Evolutionary conservation across 1,140 invertebrate genomes (phyloP), one percentile per base, ranked within the genome.

Genomic region (Hycleus cichorii): DNA sequence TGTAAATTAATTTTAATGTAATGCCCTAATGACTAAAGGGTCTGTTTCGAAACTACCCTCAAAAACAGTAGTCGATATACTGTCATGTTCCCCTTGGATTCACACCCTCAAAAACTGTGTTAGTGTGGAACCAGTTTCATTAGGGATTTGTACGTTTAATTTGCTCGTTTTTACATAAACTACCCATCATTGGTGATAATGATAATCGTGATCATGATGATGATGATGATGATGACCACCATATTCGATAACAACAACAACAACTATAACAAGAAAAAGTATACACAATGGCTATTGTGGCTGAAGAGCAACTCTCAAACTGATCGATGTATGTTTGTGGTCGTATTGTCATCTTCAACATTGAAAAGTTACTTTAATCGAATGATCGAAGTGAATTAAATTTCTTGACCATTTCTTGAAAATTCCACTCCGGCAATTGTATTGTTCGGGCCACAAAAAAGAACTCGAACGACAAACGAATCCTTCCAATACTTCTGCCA

Each of bases 1-100:
- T 69, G 70, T 68, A 68, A 72, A 72, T 72, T 72, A 72, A 72
- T 70, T 72, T 70, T 65, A 59, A 63, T 68, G 69, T 72, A 72
- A 72, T 72, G 69, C 69, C 67, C 69, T 72, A 72, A 72, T 72
- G 70, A 72, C 69, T 72, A 72, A 49, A 64, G 60, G 69, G 64
- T 60, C 32, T 48, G 24, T 49, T 47, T 52, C 60, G 57, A 58
- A 46, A 60, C 63, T 64, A 66, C 54, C 63, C 65, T 44, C 55
- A 60, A 61, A 67, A 64, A 59, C 39, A 39, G 51, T n/a, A n/a
- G n/a, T n/a, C n/a, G n/a, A n/a, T n/a, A n/a, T n/a, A n/a, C n/a
- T n/a, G n/a, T 57, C 49, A 58, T 45, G 50, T 55, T 54, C 58
- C 58, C 58, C 58, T 55, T 47, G 39, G 38, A 51, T 54, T 54